These are phyloP conservation scores for Sinella curviseta DNA, from an alignment of 1,140 invertebrate species.

Conservation along the genomic window DNA sequence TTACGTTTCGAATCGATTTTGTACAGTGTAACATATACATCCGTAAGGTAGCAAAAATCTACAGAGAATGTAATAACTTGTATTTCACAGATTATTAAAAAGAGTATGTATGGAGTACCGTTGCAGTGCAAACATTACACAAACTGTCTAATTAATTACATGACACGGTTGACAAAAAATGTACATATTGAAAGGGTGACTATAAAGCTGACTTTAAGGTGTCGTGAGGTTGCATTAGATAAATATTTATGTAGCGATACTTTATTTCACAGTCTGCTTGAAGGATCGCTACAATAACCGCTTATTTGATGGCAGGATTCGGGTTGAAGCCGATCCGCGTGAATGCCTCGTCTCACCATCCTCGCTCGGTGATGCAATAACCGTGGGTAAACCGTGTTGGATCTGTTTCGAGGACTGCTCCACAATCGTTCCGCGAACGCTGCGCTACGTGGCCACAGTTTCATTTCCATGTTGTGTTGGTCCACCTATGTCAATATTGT, in stretches of 20 bases:
- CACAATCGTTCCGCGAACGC: constrained; percentile 53
- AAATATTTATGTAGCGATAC: too few relatives aligned
- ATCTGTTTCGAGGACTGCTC: constrained; percentile 50
- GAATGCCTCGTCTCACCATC: constrained; percentile 50
- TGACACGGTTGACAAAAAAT: too few relatives aligned
- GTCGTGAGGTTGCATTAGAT: neutral
- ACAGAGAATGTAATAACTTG: too few relatives aligned
- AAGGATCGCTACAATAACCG: constrained; percentile 44
- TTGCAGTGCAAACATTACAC: too few relatives aligned
- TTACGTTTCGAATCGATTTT: neutral
- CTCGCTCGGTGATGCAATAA: constrained; percentile 51
- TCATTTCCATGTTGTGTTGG: constrained; percentile 49
- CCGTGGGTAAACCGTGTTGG: constrained; percentile 48
- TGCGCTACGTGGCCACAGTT: constrained; percentile 51
- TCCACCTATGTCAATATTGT: constrained; percentile 38
- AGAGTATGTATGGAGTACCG: too few relatives aligned
- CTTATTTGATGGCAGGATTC: constrained; percentile 68
- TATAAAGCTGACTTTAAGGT: neutral
- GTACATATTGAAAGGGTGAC: neutral
- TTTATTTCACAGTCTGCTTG: constrained; percentile 37
- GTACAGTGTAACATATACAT: constrained; percentile 11
- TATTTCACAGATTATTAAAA: too few relatives aligned
- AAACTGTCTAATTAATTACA: too few relatives aligned
- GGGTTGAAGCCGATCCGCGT: constrained; percentile 51
- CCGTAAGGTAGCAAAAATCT: neutral